A percentile compares a stretch with the other conserved stretches of the same genome.
Evolutionary conservation across 2,797 vertebrate genomes (phyloP).

Genomic region (Danio aesculapii): DNA sequence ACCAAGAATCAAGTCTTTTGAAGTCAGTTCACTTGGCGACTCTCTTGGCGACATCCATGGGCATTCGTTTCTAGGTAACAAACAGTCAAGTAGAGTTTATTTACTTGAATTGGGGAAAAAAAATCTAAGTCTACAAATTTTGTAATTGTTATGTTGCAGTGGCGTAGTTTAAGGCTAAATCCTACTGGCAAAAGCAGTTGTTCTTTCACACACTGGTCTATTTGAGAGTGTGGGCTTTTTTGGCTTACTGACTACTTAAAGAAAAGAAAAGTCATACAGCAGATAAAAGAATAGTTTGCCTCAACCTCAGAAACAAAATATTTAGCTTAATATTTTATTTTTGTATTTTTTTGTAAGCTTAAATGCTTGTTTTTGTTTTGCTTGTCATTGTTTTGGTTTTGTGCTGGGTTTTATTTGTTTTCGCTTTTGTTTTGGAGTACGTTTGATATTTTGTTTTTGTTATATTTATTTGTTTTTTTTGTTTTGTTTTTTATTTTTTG

Average conservation of each 20-base stretch:
- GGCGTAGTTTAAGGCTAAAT: neutral
- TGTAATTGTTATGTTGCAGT: neutral
- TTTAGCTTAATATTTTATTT: too few species aligned
- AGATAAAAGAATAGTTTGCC: neutral
- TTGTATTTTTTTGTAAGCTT: too few species aligned
- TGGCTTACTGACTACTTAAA: too few species aligned
- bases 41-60: neutral
- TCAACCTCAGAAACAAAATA: too few species aligned
- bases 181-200: neutral
- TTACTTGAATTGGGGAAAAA: neutral
- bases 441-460: too few species aligned
- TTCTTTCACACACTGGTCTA: neutral
- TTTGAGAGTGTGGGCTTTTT: neutral
- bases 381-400: too few species aligned
- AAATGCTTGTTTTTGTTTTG: too few species aligned
- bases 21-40: neutral
- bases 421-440: too few species aligned
- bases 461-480: too few species aligned
- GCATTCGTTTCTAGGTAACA: neutral
- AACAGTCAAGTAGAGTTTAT: neutral
- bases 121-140: neutral
- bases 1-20: conserved; percentile 2
- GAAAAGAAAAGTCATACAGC: neutral
- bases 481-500: too few species aligned
- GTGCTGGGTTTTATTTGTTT: too few species aligned